Conservation (phyloP, 2,113 vertebrate species). For the Rana temporaria region DNA sequence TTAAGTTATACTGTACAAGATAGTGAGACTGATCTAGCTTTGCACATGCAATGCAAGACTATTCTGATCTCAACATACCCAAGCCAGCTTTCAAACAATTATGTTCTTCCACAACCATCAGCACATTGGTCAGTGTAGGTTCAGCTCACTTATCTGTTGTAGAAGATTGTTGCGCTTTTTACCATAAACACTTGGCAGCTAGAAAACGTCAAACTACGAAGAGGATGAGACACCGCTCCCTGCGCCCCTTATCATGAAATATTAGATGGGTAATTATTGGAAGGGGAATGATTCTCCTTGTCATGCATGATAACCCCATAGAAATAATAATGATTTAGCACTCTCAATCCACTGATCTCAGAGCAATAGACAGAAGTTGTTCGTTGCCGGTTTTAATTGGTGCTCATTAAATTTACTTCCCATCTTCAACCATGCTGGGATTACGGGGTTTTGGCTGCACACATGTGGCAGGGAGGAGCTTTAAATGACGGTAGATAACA, state of each 20-base stretch:
- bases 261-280: constrained; percentile 50
- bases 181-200: constrained; percentile 37
- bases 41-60: too few species aligned
- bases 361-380: constrained; percentile 45
- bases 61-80: background rate
- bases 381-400: constrained; percentile 52
- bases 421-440: constrained; percentile 27
- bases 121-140: background rate
- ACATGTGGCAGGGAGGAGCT: constrained; percentile 4
- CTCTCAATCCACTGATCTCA: constrained; percentile 47
- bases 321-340: constrained; percentile 57
- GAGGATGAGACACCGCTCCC: constrained; percentile 28
- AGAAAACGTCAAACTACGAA: constrained; percentile 30
- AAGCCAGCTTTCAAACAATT: background rate
- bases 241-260: constrained; percentile 45
- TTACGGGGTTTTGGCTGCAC: background rate
- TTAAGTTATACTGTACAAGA: too few species aligned
- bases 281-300: constrained; percentile 56
- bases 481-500: background rate
- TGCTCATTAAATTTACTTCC: constrained; percentile 50
- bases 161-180: background rate
- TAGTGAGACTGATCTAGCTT: too few species aligned
- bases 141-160: background rate
- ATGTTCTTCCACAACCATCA: background rate
- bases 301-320: constrained; percentile 53